These are phyloP conservation scores for Lepidotrigona ventralis DNA, from an alignment of 1,140 invertebrate genomes.

Conservation along the genomic window DNA sequence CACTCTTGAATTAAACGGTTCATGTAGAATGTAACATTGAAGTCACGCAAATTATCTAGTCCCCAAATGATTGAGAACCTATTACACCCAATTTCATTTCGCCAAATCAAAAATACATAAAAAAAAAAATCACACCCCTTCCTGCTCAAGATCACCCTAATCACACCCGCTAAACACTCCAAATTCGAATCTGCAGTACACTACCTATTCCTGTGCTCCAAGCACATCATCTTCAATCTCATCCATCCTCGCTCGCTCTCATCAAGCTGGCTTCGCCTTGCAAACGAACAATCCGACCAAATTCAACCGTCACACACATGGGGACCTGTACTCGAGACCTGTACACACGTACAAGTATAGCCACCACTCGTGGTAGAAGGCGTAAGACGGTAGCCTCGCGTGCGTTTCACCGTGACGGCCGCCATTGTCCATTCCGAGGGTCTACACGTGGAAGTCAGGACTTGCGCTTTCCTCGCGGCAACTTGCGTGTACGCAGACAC, in stretches of 20 bases:
- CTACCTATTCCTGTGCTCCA: no score
- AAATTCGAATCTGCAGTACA: neutral
- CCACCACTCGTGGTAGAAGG: neutral
- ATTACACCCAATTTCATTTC: no score
- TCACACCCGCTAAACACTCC: neutral
- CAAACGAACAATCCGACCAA: neutral
- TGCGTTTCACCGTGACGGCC: conserved; percentile 45
- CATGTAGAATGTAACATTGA: no score
- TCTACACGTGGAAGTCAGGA: conserved; percentile 33
- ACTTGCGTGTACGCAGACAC: conserved; percentile 10
- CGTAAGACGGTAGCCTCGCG: conserved; percentile 45
- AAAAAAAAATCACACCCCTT: neutral
- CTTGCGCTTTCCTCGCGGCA: conserved; percentile 39
- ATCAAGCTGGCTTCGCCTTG: neutral
- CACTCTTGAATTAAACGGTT: no score
- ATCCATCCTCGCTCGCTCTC: neutral
- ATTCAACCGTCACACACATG: neutral
- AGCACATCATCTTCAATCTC: neutral
- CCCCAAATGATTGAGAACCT: no score
- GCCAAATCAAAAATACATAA: neutral
- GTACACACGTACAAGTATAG: neutral
- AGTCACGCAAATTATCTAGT: no score
- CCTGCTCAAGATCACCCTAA: no score
- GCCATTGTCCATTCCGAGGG: conserved; percentile 35
- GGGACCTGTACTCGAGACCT: neutral